Conservation (phyloP, 2,797 vertebrate species). For the Labeo calbasu region DNA sequence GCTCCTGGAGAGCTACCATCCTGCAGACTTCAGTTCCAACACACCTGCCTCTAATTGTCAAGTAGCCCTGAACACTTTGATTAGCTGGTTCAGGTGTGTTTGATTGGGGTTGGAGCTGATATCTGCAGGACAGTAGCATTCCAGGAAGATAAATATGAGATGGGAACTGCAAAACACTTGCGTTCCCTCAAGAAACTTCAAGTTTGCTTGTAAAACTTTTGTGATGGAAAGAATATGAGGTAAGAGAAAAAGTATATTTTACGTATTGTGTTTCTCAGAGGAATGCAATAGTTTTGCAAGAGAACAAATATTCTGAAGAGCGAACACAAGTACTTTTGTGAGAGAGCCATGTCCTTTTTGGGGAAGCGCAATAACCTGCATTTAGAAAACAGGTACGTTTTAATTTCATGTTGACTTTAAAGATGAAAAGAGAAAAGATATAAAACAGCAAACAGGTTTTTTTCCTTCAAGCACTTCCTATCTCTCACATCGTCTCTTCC, state of each 20-base stretch:
- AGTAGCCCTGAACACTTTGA: neutral
- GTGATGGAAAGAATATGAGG: neutral
- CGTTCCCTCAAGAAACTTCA: neutral
- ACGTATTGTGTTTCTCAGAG: neutral
- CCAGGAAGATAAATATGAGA: neutral
- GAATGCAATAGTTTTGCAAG: neutral
- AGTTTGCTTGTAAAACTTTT: neutral
- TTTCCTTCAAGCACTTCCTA: constrained; percentile 5
- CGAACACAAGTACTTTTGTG: neutral
- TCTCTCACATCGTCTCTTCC: neutral
- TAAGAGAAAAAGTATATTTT: neutral
- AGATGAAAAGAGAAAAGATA: neutral
- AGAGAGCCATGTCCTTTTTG: neutral
- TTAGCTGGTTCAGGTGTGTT: neutral
- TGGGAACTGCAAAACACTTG: neutral
- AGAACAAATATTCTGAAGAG: neutral
- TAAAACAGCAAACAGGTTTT: neutral
- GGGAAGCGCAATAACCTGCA: neutral
- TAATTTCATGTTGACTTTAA: neutral
- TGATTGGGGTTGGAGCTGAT: neutral
- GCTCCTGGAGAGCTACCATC: neutral
- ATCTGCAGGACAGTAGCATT: neutral
- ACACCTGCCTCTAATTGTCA: neutral
- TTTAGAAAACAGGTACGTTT: neutral
- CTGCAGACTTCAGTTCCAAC: neutral